A percentile compares a stretch with the other conserved stretches of the same genome.
Evolutionary conservation across 2,888 invertebrate genomes (phyloP).

Genomic region (Oligia fasciuncula): DNA sequence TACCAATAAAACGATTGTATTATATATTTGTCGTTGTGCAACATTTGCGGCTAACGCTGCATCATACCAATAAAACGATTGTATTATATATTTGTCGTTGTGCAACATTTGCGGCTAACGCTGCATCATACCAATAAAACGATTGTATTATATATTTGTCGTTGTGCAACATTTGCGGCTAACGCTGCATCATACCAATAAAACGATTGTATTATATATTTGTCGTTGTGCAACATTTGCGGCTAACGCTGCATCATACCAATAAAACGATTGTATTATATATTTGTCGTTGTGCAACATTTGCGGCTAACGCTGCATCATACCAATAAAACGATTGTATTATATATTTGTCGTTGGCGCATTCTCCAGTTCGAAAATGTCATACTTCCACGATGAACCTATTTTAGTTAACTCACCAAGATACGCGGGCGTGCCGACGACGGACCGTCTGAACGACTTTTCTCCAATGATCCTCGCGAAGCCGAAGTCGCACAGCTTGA

Average conservation of each 20-base stretch:
- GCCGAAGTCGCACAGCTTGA: conserved; percentile 99
- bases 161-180: neutral
- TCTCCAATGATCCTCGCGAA: conserved; percentile 99
- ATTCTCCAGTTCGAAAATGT: neutral
- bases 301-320: neutral
- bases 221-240: no score
- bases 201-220: neutral
- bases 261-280: neutral
- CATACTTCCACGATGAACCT: neutral
- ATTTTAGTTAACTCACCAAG: conserved; percentile 91
- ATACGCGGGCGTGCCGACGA: conserved; percentile 99
- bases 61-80: neutral
- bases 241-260: neutral
- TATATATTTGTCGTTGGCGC: neutral
- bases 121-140: neutral
- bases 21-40: no score
- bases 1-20: neutral
- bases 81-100: neutral
- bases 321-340: neutral
- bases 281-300: no score
- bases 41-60: neutral
- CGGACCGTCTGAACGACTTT: conserved; percentile 98
- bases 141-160: neutral
- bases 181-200: neutral
- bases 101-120: neutral